Conservation (phyloP, 2,888 invertebrate species). For the Tenthredo mesomela region DNA sequence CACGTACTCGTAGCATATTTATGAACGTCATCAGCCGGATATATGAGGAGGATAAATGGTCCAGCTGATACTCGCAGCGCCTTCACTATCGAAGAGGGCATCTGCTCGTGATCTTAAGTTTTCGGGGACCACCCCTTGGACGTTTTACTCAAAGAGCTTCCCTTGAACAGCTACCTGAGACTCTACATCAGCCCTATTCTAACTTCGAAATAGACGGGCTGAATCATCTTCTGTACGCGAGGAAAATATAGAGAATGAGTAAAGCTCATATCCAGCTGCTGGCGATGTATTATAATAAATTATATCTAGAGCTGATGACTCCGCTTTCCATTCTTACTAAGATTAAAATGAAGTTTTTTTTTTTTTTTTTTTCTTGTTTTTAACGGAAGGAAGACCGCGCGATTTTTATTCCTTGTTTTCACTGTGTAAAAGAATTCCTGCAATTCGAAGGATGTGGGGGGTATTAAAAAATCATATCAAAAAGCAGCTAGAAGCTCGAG, state of each 20-base stretch:
- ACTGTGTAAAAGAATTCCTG: not conserved
- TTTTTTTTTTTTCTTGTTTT: not conserved
- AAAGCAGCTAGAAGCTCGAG: constrained; percentile 44
- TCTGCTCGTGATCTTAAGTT: not conserved
- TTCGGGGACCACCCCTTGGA: not conserved
- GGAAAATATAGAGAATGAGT: not conserved
- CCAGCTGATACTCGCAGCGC: not conserved
- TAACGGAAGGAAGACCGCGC: not conserved
- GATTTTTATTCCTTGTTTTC: not conserved
- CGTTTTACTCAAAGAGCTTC: not conserved
- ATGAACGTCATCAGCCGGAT: not conserved
- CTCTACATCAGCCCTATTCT: not conserved
- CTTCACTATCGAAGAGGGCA: not conserved
- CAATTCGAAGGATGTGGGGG: not conserved
- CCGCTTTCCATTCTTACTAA: not conserved
- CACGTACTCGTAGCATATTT: not conserved
- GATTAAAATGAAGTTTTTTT: not conserved
- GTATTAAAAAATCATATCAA: constrained; percentile 1
- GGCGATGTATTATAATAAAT: not conserved
- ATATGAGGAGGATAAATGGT: not conserved
- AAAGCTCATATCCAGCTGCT: not conserved
- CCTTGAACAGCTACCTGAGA: not conserved
- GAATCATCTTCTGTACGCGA: not conserved
- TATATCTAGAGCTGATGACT: not conserved
- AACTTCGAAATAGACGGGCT: not conserved